Percentiles rank a stretch among this genome's conserved stretches.
Conservation (phyloP, 2,113 vertebrate genomes). For the Rhinoderma darwinii region DNA sequence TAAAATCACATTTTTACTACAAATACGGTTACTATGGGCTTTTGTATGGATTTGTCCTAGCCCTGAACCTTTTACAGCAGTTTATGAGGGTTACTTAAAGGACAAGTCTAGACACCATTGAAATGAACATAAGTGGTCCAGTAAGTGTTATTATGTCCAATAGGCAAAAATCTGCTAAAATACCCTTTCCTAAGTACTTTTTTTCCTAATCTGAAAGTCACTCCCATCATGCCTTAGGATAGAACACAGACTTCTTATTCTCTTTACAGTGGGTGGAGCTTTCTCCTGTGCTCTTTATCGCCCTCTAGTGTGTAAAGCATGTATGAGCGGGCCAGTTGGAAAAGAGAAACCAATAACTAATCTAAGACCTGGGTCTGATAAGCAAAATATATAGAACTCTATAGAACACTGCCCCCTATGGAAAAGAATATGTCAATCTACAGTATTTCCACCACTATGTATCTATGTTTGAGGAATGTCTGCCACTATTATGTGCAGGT, state of each 20-base stretch:
- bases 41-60: not conserved
- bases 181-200: not conserved
- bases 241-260: not conserved
- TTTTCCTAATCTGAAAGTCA: not conserved
- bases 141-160: not conserved
- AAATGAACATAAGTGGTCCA: not conserved
- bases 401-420: not conserved
- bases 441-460: not conserved
- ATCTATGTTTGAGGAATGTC: not conserved
- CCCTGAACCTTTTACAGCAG: not conserved
- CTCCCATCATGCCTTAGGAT: not conserved
- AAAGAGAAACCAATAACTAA: not conserved
- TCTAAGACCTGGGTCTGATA: not conserved
- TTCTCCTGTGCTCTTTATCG: not conserved
- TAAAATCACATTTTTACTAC: not conserved
- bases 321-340: not conserved
- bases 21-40: not conserved
- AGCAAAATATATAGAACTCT: not conserved
- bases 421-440: not conserved
- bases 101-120: not conserved
- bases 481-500: not conserved
- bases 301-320: not conserved
- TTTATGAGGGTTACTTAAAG: not conserved
- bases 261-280: not conserved
- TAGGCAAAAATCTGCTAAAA: not conserved